These are phyloP conservation scores for Pelodiscus sinensis DNA, from an alignment of 2,113 vertebrate species.

Conservation along the genomic window DNA sequence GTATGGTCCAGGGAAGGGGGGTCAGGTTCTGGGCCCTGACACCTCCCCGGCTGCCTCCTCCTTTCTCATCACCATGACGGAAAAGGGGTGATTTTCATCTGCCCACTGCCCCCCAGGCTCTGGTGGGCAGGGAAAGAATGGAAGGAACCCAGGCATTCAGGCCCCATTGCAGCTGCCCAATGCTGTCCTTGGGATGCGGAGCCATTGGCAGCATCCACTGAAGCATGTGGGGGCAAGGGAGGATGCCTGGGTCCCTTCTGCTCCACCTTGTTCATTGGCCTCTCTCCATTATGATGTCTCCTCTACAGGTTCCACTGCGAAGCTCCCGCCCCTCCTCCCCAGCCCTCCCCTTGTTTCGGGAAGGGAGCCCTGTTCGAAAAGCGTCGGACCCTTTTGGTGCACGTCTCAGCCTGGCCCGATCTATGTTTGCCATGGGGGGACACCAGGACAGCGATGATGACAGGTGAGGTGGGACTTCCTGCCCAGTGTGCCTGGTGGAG, in stretches of 20 bases:
- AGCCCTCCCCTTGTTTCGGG: constrained; percentile 58
- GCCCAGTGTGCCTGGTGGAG: rapidly evolving
- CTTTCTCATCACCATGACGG: too few relatives aligned
- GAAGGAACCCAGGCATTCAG: not conserved
- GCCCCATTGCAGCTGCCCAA: not conserved
- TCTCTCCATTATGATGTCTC: not conserved
- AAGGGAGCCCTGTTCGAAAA: constrained; percentile 63
- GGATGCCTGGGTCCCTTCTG: not conserved
- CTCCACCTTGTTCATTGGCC: too few relatives aligned
- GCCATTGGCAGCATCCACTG: not conserved
- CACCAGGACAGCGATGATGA: constrained; percentile 77
- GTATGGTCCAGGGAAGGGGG: too few relatives aligned
- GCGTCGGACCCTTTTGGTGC: constrained; percentile 70
- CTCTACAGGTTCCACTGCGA: constrained; percentile 25
- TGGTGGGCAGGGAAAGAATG: rapidly evolving
- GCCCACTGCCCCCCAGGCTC: too few relatives aligned
- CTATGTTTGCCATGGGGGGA: constrained; percentile 79
- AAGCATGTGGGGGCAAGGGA: not conserved
- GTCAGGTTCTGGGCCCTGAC: too few relatives aligned
- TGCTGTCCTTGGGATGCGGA: too few relatives aligned
- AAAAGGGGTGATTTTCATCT: too few relatives aligned
- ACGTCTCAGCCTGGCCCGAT: constrained; percentile 79
- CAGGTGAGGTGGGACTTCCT: constrained; percentile 67
- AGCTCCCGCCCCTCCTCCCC: constrained; percentile 81
- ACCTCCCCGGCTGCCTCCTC: too few relatives aligned